Evolutionary conservation across 2,113 vertebrate species (phyloP), one percentile per base, ranked within the genome.

Genomic region (Menidia beryllina): DNA sequence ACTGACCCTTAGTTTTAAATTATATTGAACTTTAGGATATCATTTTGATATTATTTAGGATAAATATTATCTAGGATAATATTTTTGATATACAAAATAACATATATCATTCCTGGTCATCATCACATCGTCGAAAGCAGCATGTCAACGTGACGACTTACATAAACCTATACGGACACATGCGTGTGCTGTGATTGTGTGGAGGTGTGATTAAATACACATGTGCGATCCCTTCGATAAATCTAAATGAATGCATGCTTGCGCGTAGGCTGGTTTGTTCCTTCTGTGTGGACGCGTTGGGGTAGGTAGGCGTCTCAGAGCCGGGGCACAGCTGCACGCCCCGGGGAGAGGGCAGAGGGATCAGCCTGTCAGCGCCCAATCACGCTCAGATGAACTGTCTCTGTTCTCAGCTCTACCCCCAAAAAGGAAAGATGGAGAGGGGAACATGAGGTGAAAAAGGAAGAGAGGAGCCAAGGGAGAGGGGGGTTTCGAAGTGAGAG

Each of bases 311-410:
- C 75, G 69, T 79, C 69, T 14, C 41, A 24, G 79, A 72, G 76
- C 69, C 50, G 1, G 19, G 85, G 56, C 89, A 77, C 88, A 91
- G 89, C 90, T 91, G 89, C 63, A 81, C 26, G 36, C 83, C 87
- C 88, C 23, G 77, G 56, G 83, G 89, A 79, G 68, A 82, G 89
- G 84, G 76, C 84, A 89, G 70, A 59, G 71, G 71, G 85, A 83
- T 89, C 87, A 81, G 84, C 52, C 77, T 87, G 83, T 85, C 71
- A 75, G 65, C 81, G 70, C 75, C 73, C 79, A 76, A 84, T 81
- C 85, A 79, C 70, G 77, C 66, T 75, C 81, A 77, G 51, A 87
- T 87, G 67, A 88, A 75, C 78, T 79, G 43, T 69, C 72, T 75
- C 76, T 72, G 50, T 36, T 58, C 52, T 34, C 53, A 36, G 26